Evolutionary conservation across 2,888 invertebrate species (phyloP).

Genomic region (Adineta ricciae): DNA sequence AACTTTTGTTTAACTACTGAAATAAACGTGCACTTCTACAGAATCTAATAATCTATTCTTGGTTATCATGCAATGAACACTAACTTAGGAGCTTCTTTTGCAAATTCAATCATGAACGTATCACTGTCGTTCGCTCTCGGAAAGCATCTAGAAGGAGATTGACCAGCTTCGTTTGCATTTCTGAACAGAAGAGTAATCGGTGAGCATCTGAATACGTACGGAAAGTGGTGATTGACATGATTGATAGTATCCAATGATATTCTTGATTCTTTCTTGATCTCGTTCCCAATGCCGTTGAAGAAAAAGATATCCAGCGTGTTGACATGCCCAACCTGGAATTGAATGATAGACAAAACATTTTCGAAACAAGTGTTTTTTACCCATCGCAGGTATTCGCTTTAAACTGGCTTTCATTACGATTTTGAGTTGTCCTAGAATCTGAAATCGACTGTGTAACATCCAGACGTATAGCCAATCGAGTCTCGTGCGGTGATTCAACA

Average conservation of each 20-base stretch:
- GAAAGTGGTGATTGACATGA: neutral
- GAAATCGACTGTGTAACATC: slow-evolving; percentile 62
- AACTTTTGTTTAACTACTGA: too few species aligned
- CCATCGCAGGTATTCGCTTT: slow-evolving; percentile 67
- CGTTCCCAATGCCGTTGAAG: slow-evolving; percentile 70
- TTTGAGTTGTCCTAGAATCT: slow-evolving; percentile 54
- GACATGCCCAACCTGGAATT: slow-evolving; percentile 64
- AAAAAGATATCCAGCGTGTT: slow-evolving; percentile 70
- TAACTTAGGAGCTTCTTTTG: too few species aligned
- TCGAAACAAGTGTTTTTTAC: neutral
- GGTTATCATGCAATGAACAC: too few species aligned
- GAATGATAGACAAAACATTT: too few species aligned
- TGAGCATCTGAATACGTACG: neutral
- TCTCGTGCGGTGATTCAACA: slow-evolving; percentile 75
- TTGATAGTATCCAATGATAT: neutral
- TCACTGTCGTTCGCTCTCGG: too few species aligned
- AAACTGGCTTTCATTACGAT: slow-evolving; percentile 74
- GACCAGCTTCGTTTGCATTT: too few species aligned
- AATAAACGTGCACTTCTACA: too few species aligned
- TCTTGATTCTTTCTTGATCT: slow-evolving; percentile 54
- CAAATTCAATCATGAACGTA: too few species aligned
- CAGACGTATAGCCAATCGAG: slow-evolving; percentile 84
- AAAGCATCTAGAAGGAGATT: too few species aligned
- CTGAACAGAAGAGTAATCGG: too few species aligned
- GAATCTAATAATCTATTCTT: too few species aligned